A percentile compares a stretch with the other conserved stretches of the same genome.
Evolutionary conservation across 2,113 vertebrate genomes (phyloP).

Genomic region (Oreochromis aureus): DNA sequence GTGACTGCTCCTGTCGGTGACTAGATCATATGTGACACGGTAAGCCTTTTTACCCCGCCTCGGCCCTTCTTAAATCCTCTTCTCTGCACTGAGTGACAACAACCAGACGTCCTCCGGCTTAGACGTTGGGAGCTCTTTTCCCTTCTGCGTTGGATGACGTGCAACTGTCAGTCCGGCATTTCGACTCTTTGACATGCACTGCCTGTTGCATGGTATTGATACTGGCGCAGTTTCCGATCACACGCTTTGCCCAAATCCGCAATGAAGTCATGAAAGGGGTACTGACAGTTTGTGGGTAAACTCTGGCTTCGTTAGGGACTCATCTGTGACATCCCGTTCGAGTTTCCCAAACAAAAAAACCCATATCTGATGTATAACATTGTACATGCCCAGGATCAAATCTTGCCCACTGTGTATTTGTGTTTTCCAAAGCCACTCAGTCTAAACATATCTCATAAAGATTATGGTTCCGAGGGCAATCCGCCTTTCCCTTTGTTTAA

Average conservation of each 20-base stretch:
- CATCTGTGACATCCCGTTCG: background rate
- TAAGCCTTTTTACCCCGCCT: conserved; percentile 51
- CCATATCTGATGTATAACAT: background rate
- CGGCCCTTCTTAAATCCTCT: conserved; percentile 52
- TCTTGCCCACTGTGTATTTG: conserved; percentile 7
- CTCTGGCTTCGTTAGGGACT: background rate
- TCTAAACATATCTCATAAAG: conserved; percentile 39
- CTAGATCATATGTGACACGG: conserved; percentile 65
- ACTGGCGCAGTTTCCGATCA: background rate
- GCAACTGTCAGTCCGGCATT: background rate
- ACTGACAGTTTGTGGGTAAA: conserved; percentile 17
- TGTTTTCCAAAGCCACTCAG: background rate
- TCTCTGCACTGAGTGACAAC: conserved; percentile 47
- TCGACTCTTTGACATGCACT: background rate
- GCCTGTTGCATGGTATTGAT: background rate
- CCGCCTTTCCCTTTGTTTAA: conserved; percentile 15
- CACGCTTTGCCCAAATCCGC: background rate
- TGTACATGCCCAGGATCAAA: background rate
- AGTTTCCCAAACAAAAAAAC: background rate
- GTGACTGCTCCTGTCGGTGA: conserved; percentile 67
- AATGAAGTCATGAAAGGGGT: background rate
- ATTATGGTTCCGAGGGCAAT: background rate
- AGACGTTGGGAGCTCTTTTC: background rate
- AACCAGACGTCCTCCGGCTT: conserved; percentile 28
- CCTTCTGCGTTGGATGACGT: background rate